Evolutionary conservation across 2,113 vertebrate species (phyloP).

Genomic region (Taxidea taxus): DNA sequence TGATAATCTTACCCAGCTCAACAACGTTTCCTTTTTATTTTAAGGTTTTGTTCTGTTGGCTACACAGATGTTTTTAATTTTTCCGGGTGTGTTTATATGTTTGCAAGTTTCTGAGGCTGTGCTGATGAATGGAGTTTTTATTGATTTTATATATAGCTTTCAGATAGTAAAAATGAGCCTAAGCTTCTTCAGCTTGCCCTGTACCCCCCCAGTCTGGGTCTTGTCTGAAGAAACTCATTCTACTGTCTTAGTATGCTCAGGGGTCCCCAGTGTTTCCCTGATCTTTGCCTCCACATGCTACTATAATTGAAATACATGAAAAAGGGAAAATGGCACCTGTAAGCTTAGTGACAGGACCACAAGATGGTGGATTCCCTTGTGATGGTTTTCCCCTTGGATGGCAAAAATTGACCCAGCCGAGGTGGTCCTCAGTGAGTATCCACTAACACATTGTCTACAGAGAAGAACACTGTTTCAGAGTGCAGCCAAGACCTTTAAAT

Average conservation of each 20-base stretch:
- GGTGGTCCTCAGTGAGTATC: background rate
- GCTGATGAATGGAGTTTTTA: slow-evolving; percentile 71
- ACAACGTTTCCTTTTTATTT: background rate
- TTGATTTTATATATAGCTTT: slow-evolving; percentile 64
- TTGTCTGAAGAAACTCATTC: background rate
- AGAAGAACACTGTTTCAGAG: background rate
- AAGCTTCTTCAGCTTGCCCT: background rate
- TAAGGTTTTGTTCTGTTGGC: slow-evolving; percentile 47
- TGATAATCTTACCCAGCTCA: slow-evolving; percentile 24
- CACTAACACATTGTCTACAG: background rate
- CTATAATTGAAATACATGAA: background rate
- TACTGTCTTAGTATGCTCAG: background rate
- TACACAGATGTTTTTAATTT: slow-evolving; percentile 66
- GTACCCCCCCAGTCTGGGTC: background rate
- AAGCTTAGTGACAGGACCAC: background rate
- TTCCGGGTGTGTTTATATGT: slow-evolving; percentile 60
- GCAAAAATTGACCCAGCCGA: background rate
- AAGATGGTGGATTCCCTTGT: background rate
- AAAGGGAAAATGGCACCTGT: background rate
- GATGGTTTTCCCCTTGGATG: background rate
- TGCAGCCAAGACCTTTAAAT: background rate
- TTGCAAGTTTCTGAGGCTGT: slow-evolving; percentile 64
- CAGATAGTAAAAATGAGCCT: slow-evolving; percentile 58
- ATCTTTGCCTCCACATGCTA: background rate
- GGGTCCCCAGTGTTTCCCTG: background rate